Base-by-base conservation (phyloP, 2,113 vertebrate species). In the Pardalotus punctatus region DNA sequence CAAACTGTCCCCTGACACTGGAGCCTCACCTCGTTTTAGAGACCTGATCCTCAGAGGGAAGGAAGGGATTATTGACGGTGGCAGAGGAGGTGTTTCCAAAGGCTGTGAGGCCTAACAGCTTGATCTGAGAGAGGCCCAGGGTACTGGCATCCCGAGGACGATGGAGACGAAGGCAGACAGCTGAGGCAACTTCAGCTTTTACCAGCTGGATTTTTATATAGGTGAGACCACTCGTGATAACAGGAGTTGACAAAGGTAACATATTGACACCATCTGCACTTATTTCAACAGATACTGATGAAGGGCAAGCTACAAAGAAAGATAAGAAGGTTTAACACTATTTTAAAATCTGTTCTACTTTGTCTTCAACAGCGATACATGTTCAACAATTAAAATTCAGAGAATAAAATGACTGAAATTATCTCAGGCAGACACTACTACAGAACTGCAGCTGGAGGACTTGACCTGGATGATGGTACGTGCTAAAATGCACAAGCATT, bases 141-240 rank as follows among this genome's bases (percentile, higher is more conserved):
- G 99, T 99, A 93, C 99, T 99, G 96, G 99, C 99, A 92, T 99
- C 99, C 12, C 99, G 98, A 12, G 99, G 99, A 33, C 99, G 98
- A 96, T 99, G 99, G 22, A 99, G 98, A 82, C 99, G 97, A 69
- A 99, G 98, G 92, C 99, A 99, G 90, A 99, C 99, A 15, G 99
- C 99, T 1, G 99, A 99, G 5, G 99, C 99, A 51, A 99, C 99
- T 97, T 99, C 99, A 12, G 99, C 99, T 97, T 99, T 99, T 29
- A 99, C 99, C 89, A 99, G 98, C 95, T 99, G 99, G 93, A 99
- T 99, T 98, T 99, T 99, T 83, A 99, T 99, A 94, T 99, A 99
- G 1, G 99, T 99, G 83, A 99, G 98, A 77, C 99, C 99, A 9
- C 99, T 99, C 71, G 99, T 99, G 97, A 99, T 98, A 82, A 99